phyloP scores from a whole-genome alignment of 1,140 invertebrate species.

The Leptopilina clavipes region DNA sequence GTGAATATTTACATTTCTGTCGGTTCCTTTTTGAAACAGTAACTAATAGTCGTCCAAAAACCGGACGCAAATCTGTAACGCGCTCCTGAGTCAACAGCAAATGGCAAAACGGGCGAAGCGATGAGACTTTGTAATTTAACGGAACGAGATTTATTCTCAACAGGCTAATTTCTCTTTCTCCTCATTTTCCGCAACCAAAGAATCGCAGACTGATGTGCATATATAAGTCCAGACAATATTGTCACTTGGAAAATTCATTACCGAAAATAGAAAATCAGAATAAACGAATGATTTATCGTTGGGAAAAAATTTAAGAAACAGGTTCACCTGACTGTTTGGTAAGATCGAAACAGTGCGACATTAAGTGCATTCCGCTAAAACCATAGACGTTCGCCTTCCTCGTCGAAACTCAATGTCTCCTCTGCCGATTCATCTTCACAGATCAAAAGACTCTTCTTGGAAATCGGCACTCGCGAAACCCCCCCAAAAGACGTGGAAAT shows the following conservation, averaged over 20 bases:
- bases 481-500: slow-evolving; percentile 57
- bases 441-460: slow-evolving; percentile 67
- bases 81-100: slow-evolving; percentile 29
- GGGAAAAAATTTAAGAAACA: no score
- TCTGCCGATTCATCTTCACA: slow-evolving; percentile 63
- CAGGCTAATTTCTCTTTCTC: slow-evolving; percentile 34
- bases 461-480: slow-evolving; percentile 57
- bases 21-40: slow-evolving; percentile 26
- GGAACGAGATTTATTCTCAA: slow-evolving; percentile 33
- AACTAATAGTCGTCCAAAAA: slow-evolving; percentile 31
- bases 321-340: no score
- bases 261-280: no score
- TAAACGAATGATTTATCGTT: neutral
- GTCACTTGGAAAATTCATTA: no score
- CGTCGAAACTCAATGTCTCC: slow-evolving; percentile 48
- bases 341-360: no score
- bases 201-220: no score
- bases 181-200: neutral
- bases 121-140: slow-evolving; percentile 34
- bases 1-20: slow-evolving; percentile 34
- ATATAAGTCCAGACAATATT: no score
- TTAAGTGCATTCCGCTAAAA: neutral
- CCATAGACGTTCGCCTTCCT: slow-evolving; percentile 23
- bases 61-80: slow-evolving; percentile 32
- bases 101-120: neutral